Conservation (phyloP, 2,797 vertebrate species). For the Acomys russatus region DNA sequence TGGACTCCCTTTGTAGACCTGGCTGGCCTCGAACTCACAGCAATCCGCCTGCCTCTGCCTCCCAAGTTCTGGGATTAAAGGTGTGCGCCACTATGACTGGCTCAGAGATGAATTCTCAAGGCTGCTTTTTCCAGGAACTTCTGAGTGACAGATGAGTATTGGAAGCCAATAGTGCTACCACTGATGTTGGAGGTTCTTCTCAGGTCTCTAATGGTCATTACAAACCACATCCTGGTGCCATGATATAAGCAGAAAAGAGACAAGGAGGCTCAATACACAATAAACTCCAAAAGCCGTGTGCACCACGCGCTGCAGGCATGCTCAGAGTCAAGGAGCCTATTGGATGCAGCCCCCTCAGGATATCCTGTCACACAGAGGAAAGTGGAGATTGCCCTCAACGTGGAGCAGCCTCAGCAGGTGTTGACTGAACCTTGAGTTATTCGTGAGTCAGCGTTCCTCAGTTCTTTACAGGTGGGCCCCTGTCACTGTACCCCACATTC, state of each 20-base stretch:
- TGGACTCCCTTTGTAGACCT: no score
- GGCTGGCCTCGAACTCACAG: no score
- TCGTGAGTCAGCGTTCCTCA: slow-evolving; percentile 63
- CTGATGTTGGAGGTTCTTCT: neutral
- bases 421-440: slow-evolving; percentile 66
- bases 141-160: slow-evolving; percentile 16
- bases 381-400: neutral
- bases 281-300: slow-evolving; percentile 18
- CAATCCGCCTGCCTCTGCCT: no score
- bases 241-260: slow-evolving; percentile 59
- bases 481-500: slow-evolving; percentile 92
- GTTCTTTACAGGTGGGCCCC: slow-evolving; percentile 43
- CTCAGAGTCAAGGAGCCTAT: slow-evolving; percentile 1
- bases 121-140: slow-evolving; percentile 54
- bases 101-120: neutral
- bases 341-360: slow-evolving; percentile 66
- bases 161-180: slow-evolving; percentile 8
- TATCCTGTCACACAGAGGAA: slow-evolving; percentile 71
- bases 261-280: slow-evolving; percentile 66
- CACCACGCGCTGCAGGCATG: neutral
- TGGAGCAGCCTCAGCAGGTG: slow-evolving; percentile 67
- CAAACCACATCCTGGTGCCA: slow-evolving; percentile 73
- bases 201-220: slow-evolving; percentile 40
- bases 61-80: no score
- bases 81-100: no score